Conservation (phyloP, 37 sponge, comb jelly and placozoan genomes). For the Agelas oroides region DNA sequence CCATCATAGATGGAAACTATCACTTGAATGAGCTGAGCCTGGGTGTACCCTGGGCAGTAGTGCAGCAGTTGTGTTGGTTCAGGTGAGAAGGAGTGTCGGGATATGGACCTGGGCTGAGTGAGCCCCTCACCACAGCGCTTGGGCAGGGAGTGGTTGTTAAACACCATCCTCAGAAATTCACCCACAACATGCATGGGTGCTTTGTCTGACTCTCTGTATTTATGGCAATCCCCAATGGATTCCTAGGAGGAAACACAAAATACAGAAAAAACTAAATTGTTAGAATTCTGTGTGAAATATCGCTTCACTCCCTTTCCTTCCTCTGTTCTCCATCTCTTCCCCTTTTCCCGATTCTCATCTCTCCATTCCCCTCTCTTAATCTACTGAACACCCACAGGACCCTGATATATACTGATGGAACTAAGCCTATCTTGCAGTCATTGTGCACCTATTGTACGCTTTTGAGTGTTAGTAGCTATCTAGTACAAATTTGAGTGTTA, state of each 20-base stretch:
- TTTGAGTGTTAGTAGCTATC: no score
- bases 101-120: not conserved
- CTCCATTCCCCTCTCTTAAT: not conserved
- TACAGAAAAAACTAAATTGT: no score
- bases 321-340: not conserved
- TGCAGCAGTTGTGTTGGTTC: constrained; percentile 46
- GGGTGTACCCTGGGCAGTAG: constrained; percentile 46
- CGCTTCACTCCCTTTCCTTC: not conserved
- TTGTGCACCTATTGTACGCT: no score
- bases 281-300: no score
- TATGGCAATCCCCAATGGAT: not conserved
- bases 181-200: constrained; percentile 62
- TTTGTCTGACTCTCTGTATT: not conserved
- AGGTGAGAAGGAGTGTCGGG: not conserved
- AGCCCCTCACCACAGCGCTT: not conserved
- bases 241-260: not conserved
- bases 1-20: constrained; percentile 65
- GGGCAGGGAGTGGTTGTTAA: constrained; percentile 44
- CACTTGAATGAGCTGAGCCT: constrained; percentile 52
- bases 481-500: no score
- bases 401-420: no score
- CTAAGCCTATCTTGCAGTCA: no score
- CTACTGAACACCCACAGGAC: not conserved
- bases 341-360: not conserved
- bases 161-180: constrained; percentile 34